Percentiles rank a stretch among this genome's conserved stretches.
phyloP scores from a whole-genome alignment of 2,113 vertebrate genomes.

The Sitta europaea region DNA sequence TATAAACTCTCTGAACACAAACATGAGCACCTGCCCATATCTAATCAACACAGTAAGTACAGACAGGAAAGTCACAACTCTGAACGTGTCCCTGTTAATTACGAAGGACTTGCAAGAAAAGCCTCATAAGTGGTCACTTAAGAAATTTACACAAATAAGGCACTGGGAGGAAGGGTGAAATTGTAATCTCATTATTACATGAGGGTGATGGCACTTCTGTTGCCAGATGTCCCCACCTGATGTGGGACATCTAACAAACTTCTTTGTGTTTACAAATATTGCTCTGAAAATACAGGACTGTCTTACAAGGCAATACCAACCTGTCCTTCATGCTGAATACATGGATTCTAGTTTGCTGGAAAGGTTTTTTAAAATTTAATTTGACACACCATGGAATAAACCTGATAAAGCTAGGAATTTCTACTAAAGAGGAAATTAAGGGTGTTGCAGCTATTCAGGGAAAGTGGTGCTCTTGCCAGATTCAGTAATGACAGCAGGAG shows the following conservation, averaged over 20 bases:
- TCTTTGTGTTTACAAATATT: neutral
- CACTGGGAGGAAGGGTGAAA: neutral
- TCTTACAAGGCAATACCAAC: neutral
- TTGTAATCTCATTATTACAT: neutral
- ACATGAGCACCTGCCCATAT: neutral
- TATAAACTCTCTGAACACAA: neutral
- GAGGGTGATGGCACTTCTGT: neutral
- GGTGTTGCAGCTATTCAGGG: neutral
- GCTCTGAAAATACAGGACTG: neutral
- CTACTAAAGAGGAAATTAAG: conserved; percentile 16
- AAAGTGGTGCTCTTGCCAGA: neutral
- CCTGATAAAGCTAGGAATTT: neutral
- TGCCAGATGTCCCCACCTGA: neutral
- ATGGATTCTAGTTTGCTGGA: neutral
- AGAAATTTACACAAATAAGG: neutral
- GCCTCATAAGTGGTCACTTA: neutral
- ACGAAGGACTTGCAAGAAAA: neutral
- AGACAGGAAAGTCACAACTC: conserved; percentile 5
- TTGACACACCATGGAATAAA: neutral
- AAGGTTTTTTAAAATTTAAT: neutral
- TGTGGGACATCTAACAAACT: neutral
- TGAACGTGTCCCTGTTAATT: conserved; percentile 2
- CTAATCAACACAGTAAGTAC: neutral
- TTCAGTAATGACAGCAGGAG: neutral
- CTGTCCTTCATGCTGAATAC: neutral